Evolutionary conservation across 2,797 vertebrate genomes (phyloP).

Genomic region (Enteromius trimaculatus): DNA sequence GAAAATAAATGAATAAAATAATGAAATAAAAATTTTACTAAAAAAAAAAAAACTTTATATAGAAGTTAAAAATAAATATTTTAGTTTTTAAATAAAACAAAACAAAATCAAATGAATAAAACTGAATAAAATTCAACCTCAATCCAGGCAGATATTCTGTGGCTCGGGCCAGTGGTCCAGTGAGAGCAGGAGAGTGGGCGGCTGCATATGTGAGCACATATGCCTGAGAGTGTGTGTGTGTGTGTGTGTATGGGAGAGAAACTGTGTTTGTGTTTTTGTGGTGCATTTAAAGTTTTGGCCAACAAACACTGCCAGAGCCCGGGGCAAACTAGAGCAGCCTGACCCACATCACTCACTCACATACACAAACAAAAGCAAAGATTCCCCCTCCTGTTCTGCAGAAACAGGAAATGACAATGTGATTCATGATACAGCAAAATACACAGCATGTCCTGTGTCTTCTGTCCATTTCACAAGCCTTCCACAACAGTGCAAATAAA

Average conservation of each 20-base stretch:
- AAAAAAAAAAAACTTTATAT: too few relatives aligned
- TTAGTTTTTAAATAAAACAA: too few relatives aligned
- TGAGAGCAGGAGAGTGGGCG: constrained; percentile 47
- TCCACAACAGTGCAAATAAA: not conserved
- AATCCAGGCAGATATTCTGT: constrained; percentile 28
- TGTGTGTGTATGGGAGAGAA: constrained; percentile 58
- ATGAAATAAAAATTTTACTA: too few relatives aligned
- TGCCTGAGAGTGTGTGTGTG: constrained; percentile 37
- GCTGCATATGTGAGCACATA: constrained; percentile 56
- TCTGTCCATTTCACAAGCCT: not conserved
- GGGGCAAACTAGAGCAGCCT: constrained; percentile 42
- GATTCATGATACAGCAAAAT: not conserved
- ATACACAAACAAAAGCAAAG: constrained; percentile 47
- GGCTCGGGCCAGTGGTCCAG: constrained; percentile 43
- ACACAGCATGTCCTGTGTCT: not conserved
- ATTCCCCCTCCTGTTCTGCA: not conserved
- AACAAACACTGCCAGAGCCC: constrained; percentile 21
- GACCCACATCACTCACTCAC: constrained; percentile 48
- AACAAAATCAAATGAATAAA: too few relatives aligned
- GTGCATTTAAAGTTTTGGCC: constrained; percentile 17
- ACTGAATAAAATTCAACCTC: too few relatives aligned
- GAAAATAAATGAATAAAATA: not conserved
- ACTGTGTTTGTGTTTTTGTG: constrained; percentile 50
- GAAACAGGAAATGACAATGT: not conserved
- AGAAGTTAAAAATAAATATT: too few relatives aligned